These are phyloP conservation scores for Ispidina lecontei DNA, from an alignment of 2,797 vertebrate genomes.

Conservation along the genomic window DNA sequence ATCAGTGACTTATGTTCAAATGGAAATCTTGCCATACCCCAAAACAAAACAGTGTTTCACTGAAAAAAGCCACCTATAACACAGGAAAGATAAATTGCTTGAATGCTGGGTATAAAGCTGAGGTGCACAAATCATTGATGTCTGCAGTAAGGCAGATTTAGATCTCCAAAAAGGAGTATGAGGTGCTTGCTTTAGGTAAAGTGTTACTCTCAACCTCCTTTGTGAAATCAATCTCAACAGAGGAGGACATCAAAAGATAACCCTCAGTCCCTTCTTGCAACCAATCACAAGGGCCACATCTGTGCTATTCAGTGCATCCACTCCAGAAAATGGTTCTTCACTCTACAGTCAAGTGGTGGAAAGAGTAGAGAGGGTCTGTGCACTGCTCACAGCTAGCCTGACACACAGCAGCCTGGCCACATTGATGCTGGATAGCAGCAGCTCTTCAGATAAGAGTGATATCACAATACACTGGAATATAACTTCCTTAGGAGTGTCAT, in stretches of 20 bases:
- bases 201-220: not conserved
- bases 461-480: not conserved
- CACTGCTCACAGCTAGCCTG: not conserved
- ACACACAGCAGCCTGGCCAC: not conserved
- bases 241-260: not conserved
- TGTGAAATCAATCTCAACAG: not conserved
- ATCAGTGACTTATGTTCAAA: not conserved
- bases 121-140: not conserved
- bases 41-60: not conserved
- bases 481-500: not conserved
- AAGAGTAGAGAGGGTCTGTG: not conserved
- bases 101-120: not conserved
- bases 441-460: not conserved
- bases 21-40: not conserved
- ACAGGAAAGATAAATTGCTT: not conserved
- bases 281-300: not conserved
- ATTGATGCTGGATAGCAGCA: not conserved
- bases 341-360: not conserved
- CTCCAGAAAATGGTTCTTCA: fast-evolving
- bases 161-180: not conserved
- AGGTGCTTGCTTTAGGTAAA: not conserved
- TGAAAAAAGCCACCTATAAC: not conserved
- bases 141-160: not conserved
- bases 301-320: not conserved
- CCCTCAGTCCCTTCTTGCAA: not conserved